phyloP scores from a whole-genome alignment of 2,888 invertebrate species.

The Eudiplozoon nipponicum region DNA sequence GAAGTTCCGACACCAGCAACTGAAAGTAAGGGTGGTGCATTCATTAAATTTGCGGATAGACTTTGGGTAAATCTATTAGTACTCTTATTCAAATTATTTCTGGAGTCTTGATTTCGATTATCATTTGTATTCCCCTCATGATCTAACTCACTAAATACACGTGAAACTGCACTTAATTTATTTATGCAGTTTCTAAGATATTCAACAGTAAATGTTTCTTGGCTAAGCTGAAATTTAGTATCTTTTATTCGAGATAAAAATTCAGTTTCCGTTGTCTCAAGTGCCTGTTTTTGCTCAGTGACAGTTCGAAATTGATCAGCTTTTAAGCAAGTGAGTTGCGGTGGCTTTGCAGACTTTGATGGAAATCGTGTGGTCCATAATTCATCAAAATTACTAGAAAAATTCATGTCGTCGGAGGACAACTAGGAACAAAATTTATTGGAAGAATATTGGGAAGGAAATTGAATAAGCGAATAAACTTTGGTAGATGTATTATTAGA shows the following conservation, averaged over 20 bases:
- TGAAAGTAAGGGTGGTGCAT: too few species aligned
- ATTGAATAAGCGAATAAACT: too few species aligned
- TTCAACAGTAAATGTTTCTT: not conserved
- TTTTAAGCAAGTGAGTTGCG: constrained; percentile 1
- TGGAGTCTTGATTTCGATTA: too few species aligned
- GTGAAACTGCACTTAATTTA: constrained; percentile 1
- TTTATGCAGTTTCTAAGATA: not conserved
- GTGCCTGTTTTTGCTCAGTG: not conserved
- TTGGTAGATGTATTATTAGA: too few species aligned
- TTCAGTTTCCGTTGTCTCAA: not conserved
- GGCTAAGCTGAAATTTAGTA: not conserved
- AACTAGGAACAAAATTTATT: too few species aligned
- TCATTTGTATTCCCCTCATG: too few species aligned
- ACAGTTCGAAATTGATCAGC: constrained; percentile 1
- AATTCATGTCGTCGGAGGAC: constrained; percentile 1
- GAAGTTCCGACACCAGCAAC: too few species aligned
- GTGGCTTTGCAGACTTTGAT: not conserved
- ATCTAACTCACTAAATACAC: constrained; percentile 1
- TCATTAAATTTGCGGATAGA: too few species aligned
- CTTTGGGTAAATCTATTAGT: too few species aligned
- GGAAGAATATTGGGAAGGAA: too few species aligned
- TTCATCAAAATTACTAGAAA: not conserved
- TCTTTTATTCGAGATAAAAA: not conserved
- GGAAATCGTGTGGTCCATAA: constrained; percentile 1
- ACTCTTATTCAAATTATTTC: too few species aligned